Base-by-base conservation (phyloP, 1,140 invertebrate genomes). In the Neoseiulus cucumeris region DNA sequence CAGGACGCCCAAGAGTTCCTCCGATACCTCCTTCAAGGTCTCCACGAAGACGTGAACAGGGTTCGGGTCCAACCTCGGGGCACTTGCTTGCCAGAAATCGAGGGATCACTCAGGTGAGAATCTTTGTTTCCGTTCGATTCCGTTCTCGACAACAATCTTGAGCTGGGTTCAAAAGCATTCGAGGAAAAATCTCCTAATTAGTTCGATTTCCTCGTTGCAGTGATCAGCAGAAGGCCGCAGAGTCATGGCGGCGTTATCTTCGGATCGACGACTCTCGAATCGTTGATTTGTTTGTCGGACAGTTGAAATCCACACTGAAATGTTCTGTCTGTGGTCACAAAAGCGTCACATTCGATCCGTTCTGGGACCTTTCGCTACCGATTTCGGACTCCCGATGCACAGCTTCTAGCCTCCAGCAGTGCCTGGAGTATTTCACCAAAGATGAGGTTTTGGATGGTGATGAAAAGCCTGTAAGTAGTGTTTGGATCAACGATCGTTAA, bases 321-420 rank as follows among this genome's bases (percentile, higher is more conserved):
- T 97, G 92, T 74, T 87, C 88, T 0, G 81, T 83, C 42, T 98
- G 93, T 76, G 83, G 85, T 64, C 87, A 94, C 76, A 84, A 85
- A 68, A 91, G 87, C 45, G 87, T 91, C 29, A 95, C 91, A n/a
- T 89, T 91, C 75, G 92, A 96, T 76, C 90, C 91, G 4, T 94
- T 95, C 74, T 94, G 90, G 89, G 90, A 94, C 76, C 76, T 94
- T 1, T 83, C 82, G 12, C 72, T 85, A 28, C 88, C 93, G 17
- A 85, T 96, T 67, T 90, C 89, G 2, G 77, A 76, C 59, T 66
- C 69, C 64, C 64, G 39, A 45, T 69, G 82, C 17, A 83, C 84
- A 42, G 82, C 82, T 41, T 76, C 87, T 14, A 84, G 84, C 71
- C 76, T 96, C 20, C 81, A 83, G 44, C 85, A 91, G 72, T 94